A percentile compares a stretch with the other conserved stretches of the same genome.
These are phyloP conservation scores for Sorex fumeus DNA, from an alignment of 2,113 vertebrate genomes.

Conservation along the genomic window DNA sequence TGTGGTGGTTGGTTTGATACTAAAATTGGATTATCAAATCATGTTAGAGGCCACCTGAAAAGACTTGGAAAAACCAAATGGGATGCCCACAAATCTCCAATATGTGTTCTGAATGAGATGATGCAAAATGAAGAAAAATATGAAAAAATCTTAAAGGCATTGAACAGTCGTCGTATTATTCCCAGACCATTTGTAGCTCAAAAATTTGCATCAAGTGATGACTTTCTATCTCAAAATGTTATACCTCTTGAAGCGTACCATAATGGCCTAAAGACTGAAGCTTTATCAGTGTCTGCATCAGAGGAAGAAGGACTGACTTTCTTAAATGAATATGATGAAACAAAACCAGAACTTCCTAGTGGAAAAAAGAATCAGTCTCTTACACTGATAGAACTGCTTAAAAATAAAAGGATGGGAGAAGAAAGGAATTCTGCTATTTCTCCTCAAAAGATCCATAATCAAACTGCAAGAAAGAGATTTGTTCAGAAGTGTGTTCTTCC, in stretches of 20 bases:
- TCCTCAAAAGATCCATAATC: constrained; percentile 90
- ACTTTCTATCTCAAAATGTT: constrained; percentile 91
- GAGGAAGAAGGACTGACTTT: constrained; percentile 90
- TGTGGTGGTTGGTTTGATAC: constrained; percentile 97
- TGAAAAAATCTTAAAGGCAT: constrained; percentile 93
- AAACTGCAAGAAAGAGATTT: constrained; percentile 92
- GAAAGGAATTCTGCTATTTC: constrained; percentile 89
- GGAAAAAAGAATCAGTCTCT: constrained; percentile 91
- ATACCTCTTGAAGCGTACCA: constrained; percentile 93
- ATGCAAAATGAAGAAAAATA: constrained; percentile 94
- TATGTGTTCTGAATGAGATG: constrained; percentile 95
- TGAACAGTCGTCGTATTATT: constrained; percentile 93
- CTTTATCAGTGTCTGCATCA: constrained; percentile 89
- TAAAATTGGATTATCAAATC: constrained; percentile 97
- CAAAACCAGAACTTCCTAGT: constrained; percentile 88
- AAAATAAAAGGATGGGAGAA: constrained; percentile 93
- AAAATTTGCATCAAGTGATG: constrained; percentile 91
- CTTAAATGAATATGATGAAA: constrained; percentile 90
- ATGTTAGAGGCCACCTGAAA: constrained; percentile 96
- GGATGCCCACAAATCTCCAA: constrained; percentile 94
- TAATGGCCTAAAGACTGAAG: constrained; percentile 93
- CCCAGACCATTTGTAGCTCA: constrained; percentile 92
- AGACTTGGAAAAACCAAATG: constrained; percentile 94
- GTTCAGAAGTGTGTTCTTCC: constrained; percentile 93
- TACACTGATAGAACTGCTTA: constrained; percentile 95